Evolutionary conservation across 2,888 invertebrate species (phyloP).

Genomic region (Agonopterix arenella): DNA sequence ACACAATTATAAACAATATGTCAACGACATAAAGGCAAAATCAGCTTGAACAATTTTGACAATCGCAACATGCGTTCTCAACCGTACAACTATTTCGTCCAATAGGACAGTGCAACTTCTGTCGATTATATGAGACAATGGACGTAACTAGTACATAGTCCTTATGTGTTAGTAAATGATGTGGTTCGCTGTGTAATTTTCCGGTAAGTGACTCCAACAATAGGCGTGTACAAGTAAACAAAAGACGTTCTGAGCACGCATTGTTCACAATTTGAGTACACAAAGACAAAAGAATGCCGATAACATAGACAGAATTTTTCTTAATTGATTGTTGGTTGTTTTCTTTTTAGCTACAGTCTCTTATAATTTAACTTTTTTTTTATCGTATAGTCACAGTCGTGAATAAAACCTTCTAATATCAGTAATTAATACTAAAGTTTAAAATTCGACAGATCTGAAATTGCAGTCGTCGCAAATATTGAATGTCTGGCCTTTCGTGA

Average conservation of each 20-base stretch:
- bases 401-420: no score
- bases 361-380: no score
- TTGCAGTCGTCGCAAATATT: no score
- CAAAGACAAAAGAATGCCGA: conserved; percentile 37
- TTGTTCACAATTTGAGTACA: conserved; percentile 47
- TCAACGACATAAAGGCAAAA: no score
- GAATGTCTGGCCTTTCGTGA: no score
- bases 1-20: not conserved
- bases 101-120: conserved; percentile 15
- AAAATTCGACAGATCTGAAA: no score
- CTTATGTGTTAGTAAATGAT: conserved; percentile 25
- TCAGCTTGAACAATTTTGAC: no score
- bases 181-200: conserved; percentile 58
- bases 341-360: not conserved
- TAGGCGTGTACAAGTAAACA: conserved; percentile 46
- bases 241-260: conserved; percentile 42
- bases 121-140: conserved; percentile 18
- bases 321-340: conserved; percentile 1
- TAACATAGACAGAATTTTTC: conserved; percentile 15
- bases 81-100: conserved; percentile 11
- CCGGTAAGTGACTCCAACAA: conserved; percentile 60
- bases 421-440: no score
- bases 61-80: not conserved
- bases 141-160: conserved; percentile 18
- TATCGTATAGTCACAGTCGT: no score